Conservation (phyloP, 2,113 vertebrate species). For the Mesoclemmys tuberculata region DNA sequence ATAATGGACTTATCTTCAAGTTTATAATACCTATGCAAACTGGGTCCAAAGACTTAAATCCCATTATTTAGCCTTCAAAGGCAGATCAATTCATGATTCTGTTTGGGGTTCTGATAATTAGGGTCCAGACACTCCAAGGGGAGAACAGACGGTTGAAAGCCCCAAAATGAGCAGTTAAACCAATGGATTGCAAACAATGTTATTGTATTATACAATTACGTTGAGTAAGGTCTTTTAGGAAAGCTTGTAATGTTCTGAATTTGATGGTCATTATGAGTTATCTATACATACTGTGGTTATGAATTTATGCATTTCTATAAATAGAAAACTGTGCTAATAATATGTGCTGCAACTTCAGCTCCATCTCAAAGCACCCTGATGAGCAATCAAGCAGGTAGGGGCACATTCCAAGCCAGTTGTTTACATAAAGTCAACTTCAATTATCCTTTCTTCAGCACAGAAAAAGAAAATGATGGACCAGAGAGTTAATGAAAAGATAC, state of each 20-base stretch:
- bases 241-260: neutral
- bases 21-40: neutral
- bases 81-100: neutral
- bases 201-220: neutral
- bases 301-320: neutral
- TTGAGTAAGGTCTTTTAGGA: neutral
- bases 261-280: neutral
- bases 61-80: conserved; percentile 45
- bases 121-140: neutral
- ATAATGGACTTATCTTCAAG: neutral
- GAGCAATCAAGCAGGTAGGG: neutral
- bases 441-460: neutral
- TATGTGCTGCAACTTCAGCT: neutral
- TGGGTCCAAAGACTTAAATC: neutral
- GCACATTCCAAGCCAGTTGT: neutral
- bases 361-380: neutral
- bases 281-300: neutral
- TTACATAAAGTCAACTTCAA: neutral
- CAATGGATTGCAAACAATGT: neutral
- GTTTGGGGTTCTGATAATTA: neutral
- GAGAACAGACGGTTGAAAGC: neutral
- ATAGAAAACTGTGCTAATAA: neutral
- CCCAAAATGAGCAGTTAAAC: neutral
- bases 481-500: neutral
- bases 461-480: neutral